These are phyloP conservation scores for Platyscapa corneri DNA, from an alignment of 1,140 invertebrate species.

Conservation along the genomic window DNA sequence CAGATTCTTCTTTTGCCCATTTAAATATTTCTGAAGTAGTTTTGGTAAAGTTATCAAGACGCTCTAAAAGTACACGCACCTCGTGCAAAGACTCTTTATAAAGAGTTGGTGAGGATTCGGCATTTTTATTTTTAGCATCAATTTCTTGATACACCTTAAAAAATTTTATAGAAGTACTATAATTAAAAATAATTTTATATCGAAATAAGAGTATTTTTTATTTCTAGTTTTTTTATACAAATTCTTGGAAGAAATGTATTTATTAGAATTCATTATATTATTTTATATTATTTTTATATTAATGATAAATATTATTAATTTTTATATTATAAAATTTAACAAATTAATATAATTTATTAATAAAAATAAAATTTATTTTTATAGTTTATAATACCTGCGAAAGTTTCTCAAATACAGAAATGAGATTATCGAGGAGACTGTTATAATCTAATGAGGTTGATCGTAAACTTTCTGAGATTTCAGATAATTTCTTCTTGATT, in stretches of 20 bases:
- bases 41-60: constrained; percentile 77
- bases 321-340: too few species aligned
- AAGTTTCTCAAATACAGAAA: constrained; percentile 81
- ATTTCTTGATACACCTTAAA: constrained; percentile 64
- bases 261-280: too few species aligned
- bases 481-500: constrained; percentile 78
- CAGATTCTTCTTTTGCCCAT: constrained; percentile 78
- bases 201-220: neutral
- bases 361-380: neutral
- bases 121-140: constrained; percentile 40
- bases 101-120: constrained; percentile 34
- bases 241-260: too few species aligned
- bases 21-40: constrained; percentile 78
- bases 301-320: neutral
- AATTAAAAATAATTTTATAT: too few species aligned
- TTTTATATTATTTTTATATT: neutral
- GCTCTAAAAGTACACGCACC: constrained; percentile 69
- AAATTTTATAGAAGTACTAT: neutral
- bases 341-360: too few species aligned
- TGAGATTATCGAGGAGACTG: constrained; percentile 82
- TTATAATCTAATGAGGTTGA: constrained; percentile 84
- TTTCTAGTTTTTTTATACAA: neutral
- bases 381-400: constrained; percentile 75
- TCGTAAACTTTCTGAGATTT: constrained; percentile 80
- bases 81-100: constrained; percentile 57